These are phyloP conservation scores for Talpa occidentalis DNA, from an alignment of 2,113 vertebrate species.

Conservation along the genomic window DNA sequence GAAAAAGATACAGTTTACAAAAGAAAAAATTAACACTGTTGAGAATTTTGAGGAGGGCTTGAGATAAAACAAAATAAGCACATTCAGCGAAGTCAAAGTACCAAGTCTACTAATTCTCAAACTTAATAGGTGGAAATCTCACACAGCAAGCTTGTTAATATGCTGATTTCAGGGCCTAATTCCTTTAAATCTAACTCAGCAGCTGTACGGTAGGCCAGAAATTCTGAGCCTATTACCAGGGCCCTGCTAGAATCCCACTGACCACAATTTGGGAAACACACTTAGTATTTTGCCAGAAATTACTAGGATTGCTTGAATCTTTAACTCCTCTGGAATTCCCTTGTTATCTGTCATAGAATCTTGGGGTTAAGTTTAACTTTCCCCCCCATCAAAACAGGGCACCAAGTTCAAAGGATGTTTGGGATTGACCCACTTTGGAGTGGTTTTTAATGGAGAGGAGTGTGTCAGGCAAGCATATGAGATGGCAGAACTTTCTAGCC, in stretches of 20 bases:
- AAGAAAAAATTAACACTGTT: not conserved
- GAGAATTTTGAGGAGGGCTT: not conserved
- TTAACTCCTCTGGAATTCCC: constrained; percentile 1
- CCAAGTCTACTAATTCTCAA: not conserved
- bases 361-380: not conserved
- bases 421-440: not conserved
- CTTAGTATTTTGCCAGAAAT: not conserved
- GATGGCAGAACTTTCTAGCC: not conserved
- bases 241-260: not conserved
- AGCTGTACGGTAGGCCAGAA: not conserved
- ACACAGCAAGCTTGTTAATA: not conserved
- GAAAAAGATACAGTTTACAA: too few species aligned
- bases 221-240: not conserved
- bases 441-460: not conserved
- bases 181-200: not conserved
- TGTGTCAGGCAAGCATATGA: not conserved
- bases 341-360: not conserved
- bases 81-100: not conserved
- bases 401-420: not conserved
- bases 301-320: not conserved
- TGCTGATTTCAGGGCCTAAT: not conserved
- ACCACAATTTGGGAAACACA: not conserved
- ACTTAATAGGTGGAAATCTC: not conserved
- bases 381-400: not conserved
- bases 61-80: not conserved